Conservation (phyloP, 2,113 vertebrate genomes). For the Condylura cristata region DNA sequence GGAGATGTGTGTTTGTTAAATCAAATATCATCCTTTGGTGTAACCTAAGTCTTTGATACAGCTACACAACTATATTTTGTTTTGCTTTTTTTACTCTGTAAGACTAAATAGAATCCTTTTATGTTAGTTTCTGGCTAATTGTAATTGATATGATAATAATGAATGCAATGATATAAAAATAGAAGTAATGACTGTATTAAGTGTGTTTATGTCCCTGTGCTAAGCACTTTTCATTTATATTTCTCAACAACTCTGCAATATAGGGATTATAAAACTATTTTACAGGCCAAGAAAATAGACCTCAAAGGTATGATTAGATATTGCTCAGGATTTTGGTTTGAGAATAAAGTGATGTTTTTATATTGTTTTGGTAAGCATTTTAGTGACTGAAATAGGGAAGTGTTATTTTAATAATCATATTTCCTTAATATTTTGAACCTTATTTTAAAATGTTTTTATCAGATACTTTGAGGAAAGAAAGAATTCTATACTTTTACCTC, state of each 20-base stretch:
- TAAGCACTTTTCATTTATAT: neutral
- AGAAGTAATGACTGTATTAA: neutral
- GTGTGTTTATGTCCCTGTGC: neutral
- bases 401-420: neutral
- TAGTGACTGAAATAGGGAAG: neutral
- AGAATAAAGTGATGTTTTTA: neutral
- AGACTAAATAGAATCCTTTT: neutral
- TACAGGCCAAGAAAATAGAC: neutral
- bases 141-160: neutral
- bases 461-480: neutral
- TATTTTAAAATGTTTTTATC: slow-evolving; percentile 2
- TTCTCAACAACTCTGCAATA: neutral
- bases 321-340: neutral
- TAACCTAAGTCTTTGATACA: neutral
- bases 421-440: neutral
- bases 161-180: neutral
- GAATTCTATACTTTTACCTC: neutral
- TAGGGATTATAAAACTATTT: slow-evolving; percentile 14
- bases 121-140: neutral
- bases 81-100: neutral
- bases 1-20: neutral
- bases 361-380: neutral
- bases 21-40: neutral
- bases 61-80: neutral
- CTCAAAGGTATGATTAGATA: neutral